A percentile compares a stretch with the other conserved stretches of the same genome.
Evolutionary conservation across 2,888 invertebrate genomes (phyloP).

Genomic region (Tenthredo notha): DNA sequence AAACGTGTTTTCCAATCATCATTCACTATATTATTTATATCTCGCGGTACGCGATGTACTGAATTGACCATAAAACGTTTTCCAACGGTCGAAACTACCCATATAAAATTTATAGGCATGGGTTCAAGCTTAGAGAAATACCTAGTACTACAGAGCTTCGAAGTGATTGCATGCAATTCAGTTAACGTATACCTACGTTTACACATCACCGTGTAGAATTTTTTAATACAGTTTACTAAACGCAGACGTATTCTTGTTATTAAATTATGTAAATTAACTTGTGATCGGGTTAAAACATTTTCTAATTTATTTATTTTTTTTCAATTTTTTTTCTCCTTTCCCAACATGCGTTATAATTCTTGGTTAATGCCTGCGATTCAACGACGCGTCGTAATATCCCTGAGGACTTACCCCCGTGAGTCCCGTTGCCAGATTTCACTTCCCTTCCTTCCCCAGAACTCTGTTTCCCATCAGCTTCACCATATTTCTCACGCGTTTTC

Average conservation of each 20-base stretch:
- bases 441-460: conserved; percentile 1
- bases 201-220: not conserved
- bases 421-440: conserved; percentile 31
- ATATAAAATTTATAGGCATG: not conserved
- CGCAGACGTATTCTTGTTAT: not conserved
- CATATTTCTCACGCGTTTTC: conserved; percentile 23
- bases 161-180: conserved; percentile 34
- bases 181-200: not conserved
- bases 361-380: conserved; percentile 24
- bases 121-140: not conserved
- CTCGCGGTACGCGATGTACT: not conserved
- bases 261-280: conserved; percentile 29
- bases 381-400: conserved; percentile 40
- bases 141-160: not conserved
- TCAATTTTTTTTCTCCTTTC: not conserved
- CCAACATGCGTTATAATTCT: conserved; percentile 28
- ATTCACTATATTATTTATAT: not conserved
- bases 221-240: not conserved
- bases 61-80: conserved; percentile 19
- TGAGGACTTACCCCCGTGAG: conserved; percentile 44
- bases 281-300: not conserved
- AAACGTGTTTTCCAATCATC: conserved; percentile 17
- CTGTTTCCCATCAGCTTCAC: conserved; percentile 1
- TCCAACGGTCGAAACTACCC: not conserved
- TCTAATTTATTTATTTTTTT: not conserved